Percentiles rank a stretch among this genome's conserved stretches.
Conservation (phyloP, 2,888 invertebrate species). For the Crepidodera aurea region DNA sequence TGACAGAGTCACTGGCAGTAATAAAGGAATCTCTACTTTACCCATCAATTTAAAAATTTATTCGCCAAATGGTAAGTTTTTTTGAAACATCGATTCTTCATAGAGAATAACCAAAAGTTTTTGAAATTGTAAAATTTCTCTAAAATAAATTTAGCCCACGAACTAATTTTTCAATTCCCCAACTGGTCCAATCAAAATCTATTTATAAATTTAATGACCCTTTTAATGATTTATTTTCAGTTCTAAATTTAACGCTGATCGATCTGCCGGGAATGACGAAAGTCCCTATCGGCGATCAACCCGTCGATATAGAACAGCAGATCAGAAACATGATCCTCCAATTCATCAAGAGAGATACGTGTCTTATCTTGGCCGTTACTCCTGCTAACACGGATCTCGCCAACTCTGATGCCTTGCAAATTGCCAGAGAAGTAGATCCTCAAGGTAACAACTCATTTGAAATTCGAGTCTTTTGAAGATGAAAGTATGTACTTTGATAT, state of each 20-base stretch:
- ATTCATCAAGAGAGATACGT: slow-evolving; percentile 92
- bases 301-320: slow-evolving; percentile 92
- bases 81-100: too few species aligned
- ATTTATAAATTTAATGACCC: neutral
- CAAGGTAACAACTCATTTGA: slow-evolving; percentile 74
- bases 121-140: too few species aligned
- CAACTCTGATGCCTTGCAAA: slow-evolving; percentile 97
- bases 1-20: slow-evolving; percentile 94
- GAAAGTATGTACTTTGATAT: too few species aligned
- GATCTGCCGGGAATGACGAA: slow-evolving; percentile 97
- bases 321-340: slow-evolving; percentile 94
- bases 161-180: too few species aligned
- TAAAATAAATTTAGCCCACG: too few species aligned
- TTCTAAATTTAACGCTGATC: slow-evolving; percentile 88
- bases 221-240: slow-evolving; percentile 62
- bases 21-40: slow-evolving; percentile 98
- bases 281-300: slow-evolving; percentile 98
- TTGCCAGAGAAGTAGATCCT: slow-evolving; percentile 97
- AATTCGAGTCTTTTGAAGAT: too few species aligned
- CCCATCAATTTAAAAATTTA: slow-evolving; percentile 99
- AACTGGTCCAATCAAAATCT: neutral
- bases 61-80: slow-evolving; percentile 90
- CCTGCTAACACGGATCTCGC: slow-evolving; percentile 98
- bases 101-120: too few species aligned
- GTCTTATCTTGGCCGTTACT: slow-evolving; percentile 95